Evolutionary conservation across 2,113 vertebrate species (phyloP), one percentile per base, ranked within the genome.

Genomic region (Ancistrus triradiatus): DNA sequence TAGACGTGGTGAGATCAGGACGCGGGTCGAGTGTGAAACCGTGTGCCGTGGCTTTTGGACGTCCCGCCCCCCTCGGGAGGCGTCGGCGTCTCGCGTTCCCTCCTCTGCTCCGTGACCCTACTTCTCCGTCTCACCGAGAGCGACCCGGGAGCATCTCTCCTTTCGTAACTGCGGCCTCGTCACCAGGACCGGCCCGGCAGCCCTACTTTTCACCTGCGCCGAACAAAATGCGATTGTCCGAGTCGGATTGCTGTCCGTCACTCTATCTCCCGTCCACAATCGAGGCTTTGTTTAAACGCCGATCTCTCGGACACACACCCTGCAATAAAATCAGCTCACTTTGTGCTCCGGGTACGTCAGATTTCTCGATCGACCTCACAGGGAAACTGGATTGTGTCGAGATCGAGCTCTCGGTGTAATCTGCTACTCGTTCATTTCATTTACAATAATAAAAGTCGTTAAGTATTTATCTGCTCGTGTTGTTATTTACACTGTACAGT

Each of bases 211-310:
- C 79, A 76, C 71, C 24, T 50, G 60, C 37, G 6, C 68, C 66
- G 76, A 85, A 85, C 83, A 86, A 80, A 78, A 76, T 72, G 24
- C n/a, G 76, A 81, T 82, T 84, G 81, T 85, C 57, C 55, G 68
- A 67, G 62, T 49, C 47, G 74, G 46, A 47, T 56, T 47, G 25
- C 42, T 48, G 42, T 71, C 73, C 73, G 80, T 84, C 76, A 83
- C 77, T 68, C 74, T 80, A 84, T 82, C 79, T 80, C 73, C 74
- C 70, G 48, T 70, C 75, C 67, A 84, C 84, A 85, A 77, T 83
- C 55, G 74, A 57, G 69, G 72, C 63, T 69, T 81, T 84, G 82
- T 85, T 83, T 56, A 68, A 76, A 66, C 46, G 14, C 48, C 65
- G 63, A 77, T 70, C 70, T 65, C 66, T 46, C 64, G 27, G 59